These are phyloP conservation scores for Pterocles gutturalis DNA, from an alignment of 2,113 vertebrate genomes.

Conservation along the genomic window DNA sequence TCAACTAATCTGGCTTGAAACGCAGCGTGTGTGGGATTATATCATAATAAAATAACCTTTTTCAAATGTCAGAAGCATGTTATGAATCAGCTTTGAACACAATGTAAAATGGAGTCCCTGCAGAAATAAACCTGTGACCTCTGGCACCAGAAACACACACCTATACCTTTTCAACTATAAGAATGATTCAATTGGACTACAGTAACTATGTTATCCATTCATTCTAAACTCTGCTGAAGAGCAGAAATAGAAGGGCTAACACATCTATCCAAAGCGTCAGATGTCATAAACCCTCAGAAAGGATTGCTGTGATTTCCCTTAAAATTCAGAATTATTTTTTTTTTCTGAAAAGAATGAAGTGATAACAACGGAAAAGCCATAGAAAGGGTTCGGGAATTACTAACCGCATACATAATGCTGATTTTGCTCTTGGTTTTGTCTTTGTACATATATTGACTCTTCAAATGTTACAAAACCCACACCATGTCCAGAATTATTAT, in stretches of 20 bases:
- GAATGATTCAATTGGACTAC: background rate
- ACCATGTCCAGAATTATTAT: background rate
- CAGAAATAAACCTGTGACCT: background rate
- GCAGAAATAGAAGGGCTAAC: background rate
- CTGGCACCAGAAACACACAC: background rate
- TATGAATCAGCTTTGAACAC: background rate
- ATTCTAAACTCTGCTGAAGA: background rate
- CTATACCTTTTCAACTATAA: background rate
- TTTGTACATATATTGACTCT: background rate
- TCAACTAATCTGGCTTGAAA: constrained; percentile 14
- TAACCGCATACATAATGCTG: background rate
- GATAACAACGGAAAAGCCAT: background rate
- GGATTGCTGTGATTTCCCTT: background rate
- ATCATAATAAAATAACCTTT: background rate
- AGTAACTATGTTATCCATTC: background rate
- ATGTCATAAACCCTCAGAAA: background rate
- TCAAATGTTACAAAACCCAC: background rate
- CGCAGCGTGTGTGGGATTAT: background rate
- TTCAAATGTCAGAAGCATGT: background rate
- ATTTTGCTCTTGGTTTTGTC: background rate
- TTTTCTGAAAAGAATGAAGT: background rate
- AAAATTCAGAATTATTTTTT: background rate
- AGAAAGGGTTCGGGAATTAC: background rate
- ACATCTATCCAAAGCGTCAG: background rate
- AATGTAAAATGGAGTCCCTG: background rate